Evolutionary conservation across 2,797 vertebrate genomes (phyloP).

Genomic region (Mormyrops boulengeri): DNA sequence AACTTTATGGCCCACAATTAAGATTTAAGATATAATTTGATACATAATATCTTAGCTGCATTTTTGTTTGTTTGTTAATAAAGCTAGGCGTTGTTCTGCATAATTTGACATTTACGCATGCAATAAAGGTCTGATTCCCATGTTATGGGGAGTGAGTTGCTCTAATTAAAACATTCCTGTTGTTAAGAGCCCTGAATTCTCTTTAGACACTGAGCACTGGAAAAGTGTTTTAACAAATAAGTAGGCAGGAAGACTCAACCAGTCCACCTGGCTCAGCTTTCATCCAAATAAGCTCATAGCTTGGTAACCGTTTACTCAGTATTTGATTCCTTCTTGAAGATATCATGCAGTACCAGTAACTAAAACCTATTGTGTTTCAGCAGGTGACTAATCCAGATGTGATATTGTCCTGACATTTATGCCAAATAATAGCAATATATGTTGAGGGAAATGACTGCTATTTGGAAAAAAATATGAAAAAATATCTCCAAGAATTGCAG

Average conservation of each 20-base stretch:
- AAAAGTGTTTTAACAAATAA: not conserved
- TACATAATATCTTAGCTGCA: not conserved
- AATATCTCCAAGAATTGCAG: not conserved
- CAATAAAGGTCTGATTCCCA: not conserved
- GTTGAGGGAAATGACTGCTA: not conserved
- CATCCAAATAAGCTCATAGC: not conserved
- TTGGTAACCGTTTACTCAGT: not conserved
- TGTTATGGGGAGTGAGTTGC: not conserved
- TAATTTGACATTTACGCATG: not conserved
- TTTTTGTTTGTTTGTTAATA: not conserved
- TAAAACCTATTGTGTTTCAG: not conserved
- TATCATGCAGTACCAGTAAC: not conserved
- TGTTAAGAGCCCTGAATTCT: not conserved
- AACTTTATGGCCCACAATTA: not conserved
- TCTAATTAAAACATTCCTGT: not conserved
- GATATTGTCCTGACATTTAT: not conserved
- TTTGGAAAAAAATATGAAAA: not conserved
- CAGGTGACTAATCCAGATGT: not conserved
- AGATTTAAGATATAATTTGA: not conserved
- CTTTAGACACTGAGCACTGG: not conserved
- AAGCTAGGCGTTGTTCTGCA: not conserved
- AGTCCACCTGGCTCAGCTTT: not conserved
- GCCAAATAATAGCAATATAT: not conserved
- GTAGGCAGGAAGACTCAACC: not conserved
- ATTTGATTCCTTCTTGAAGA: not conserved